Evolutionary conservation across 23 tunicate genomes (phyloP), one percentile per base, ranked within the genome.

Genomic region (Halocynthia aurantium): DNA sequence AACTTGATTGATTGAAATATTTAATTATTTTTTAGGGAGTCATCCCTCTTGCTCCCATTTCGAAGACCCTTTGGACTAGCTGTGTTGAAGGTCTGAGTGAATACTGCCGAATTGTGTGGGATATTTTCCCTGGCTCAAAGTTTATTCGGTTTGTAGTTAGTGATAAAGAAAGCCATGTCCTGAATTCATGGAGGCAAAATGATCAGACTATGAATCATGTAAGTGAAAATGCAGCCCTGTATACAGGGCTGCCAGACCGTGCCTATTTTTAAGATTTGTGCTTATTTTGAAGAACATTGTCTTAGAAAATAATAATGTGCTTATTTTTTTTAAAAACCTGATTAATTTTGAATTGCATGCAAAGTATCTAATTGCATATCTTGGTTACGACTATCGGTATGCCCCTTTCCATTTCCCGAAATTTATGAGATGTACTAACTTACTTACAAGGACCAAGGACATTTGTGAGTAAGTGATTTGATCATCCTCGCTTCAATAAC

Each of bases 91-190:
- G 91, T 7, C 52, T 91, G 51, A 81, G 97, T 81, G 97, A 91
- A 81, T 91, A 91, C 73, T 85, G 97, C 58, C 87, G 97, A 51
- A 78, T 91, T 71, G 97, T 91, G 19, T 91, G 97, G 97, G 97
- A 91, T 73, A 81, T 91, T 71, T 91, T 91, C 53, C 90, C 84
- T 6, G 70, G 22, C 9, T 81, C 82, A 21, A 91, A 85, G 57
- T 82, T 91, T 22, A 73, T 91, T n/a, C 76, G 90, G n/a, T 91
- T 85, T 72, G 78, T 91, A 56, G 81, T 80, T 58, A 81, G 90
- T 61, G 97, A 82, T 51, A 64, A 71, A 18, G 12, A 66, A 0
- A 31, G 81, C 22, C 77, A 67, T 50, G 22, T 51, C 71, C 71
- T 91, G 11, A 91, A 91, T 69, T 67, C 86, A 6, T 91, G 97